Evolutionary conservation across 2,888 invertebrate species (phyloP), one percentile per base, ranked within the genome.

Genomic region (Empis stercorea): DNA sequence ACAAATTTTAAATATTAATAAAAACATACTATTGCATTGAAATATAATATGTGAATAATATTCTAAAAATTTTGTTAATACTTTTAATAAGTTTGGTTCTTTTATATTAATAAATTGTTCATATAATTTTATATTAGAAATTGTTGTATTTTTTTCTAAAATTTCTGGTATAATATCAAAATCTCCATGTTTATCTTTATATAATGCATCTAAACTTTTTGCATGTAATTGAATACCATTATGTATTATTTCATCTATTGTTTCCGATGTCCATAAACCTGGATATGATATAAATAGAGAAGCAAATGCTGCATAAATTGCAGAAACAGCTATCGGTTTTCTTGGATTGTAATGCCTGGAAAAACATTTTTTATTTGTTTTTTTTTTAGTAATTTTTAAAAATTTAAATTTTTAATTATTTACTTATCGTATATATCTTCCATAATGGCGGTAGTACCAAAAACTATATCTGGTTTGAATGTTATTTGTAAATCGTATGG

Each of bases 1-100:
- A 43, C 75, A 70, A 43, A 68, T 73, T 54, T 74, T 78, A 80
- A 64, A 65, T 43, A 68, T 64, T 15, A 68, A 39, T 14, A 68
- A 47, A 37, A 54, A 62, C 9, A 62, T 49, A 16, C 59, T 58
- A 3, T 56, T 52, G 1, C 61, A 58, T 1, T 55, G 53, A 14
- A 68, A 54, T 3, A 67, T 55, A 41, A 59, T 60, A 16, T 62
- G 58, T 36, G 59, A 56, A 36, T 56, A 62, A 34, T 60, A 59
- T 1, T 55, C 53, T 17, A 68, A 68, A 49, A 56, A 64, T 4
- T 63, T 41, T 5, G 58, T 55, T 1, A 68, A 50, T 0, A 61
- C 58, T 45, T 65, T 62, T 9, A 59, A 61, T 3, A 66, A 55
- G 46, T 65, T 66, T 3, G 64, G 62, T 38, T 61, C 60, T 3